A percentile compares a stretch with the other conserved stretches of the same genome.
Conservation (phyloP, 2,797 vertebrate genomes). For the Sebastes oblongus region DNA sequence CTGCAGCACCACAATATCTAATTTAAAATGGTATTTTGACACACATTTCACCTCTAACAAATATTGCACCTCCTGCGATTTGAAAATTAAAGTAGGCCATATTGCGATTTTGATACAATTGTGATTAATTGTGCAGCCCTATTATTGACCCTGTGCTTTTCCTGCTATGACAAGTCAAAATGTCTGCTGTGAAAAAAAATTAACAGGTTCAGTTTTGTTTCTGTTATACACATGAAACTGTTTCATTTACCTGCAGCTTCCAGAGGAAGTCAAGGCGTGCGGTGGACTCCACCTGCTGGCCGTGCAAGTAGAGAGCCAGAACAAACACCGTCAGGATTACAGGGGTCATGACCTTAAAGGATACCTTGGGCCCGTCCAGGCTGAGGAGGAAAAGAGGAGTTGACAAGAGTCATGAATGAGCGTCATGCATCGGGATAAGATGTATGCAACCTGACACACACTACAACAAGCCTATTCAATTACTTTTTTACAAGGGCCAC, state of each 20-base stretch:
- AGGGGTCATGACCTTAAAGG: constrained; percentile 91
- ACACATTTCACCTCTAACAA: no score
- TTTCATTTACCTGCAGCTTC: constrained; percentile 91
- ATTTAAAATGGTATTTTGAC: no score
- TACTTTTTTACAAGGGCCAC: no score
- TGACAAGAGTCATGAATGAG: neutral
- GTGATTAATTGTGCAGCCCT: no score
- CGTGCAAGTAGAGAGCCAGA: constrained; percentile 94
- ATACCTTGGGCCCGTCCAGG: constrained; percentile 83
- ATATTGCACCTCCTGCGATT: no score
- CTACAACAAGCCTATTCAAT: neutral
- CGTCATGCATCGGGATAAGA: neutral
- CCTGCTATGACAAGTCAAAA: neutral
- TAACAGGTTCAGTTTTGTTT: neutral
- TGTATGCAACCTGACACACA: neutral
- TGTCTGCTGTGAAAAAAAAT: neutral
- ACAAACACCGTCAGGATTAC: constrained; percentile 94
- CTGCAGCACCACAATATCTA: no score
- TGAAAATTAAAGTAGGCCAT: no score
- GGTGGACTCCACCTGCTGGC: constrained; percentile 97
- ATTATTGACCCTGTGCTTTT: neutral
- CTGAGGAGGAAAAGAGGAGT: constrained; percentile 67
- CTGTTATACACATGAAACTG: neutral
- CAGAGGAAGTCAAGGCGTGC: constrained; percentile 98
- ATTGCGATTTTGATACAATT: no score